Conservation (phyloP, 2,888 invertebrate species). For the Dynastes tityus region DNA sequence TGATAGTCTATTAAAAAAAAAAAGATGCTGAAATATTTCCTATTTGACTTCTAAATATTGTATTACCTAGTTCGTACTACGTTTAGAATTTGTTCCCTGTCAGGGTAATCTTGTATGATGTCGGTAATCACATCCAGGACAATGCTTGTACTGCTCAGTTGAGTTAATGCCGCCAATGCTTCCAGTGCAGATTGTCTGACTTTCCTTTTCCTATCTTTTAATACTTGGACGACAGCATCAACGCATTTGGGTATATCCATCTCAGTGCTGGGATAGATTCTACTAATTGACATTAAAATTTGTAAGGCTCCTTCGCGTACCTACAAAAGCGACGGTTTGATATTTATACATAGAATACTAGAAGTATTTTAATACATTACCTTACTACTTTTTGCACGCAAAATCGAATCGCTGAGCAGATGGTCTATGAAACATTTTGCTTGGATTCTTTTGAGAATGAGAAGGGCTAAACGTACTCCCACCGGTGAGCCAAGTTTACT, state of each 20-base stretch:
- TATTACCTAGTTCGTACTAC: conserved; percentile 80
- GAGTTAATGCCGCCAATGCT: conserved; percentile 84
- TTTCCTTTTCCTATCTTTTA: conserved; percentile 78
- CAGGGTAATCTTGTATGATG: conserved; percentile 72
- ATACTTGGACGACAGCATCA: conserved; percentile 64
- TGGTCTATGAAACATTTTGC: conserved; percentile 65
- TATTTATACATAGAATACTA: neutral
- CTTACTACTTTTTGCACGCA: conserved; percentile 62
- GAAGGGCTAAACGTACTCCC: conserved; percentile 71
- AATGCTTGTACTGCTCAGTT: conserved; percentile 77
- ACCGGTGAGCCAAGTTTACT: conserved; percentile 71
- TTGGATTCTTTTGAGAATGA: conserved; percentile 72
- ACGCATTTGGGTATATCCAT: conserved; percentile 69
- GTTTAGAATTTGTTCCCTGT: conserved; percentile 77
- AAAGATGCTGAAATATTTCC: neutral
- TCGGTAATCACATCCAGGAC: conserved; percentile 78
- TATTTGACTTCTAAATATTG: neutral
- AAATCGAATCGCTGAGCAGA: conserved; percentile 57
- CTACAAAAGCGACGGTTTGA: conserved; percentile 56
- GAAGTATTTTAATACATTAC: conserved; percentile 51
- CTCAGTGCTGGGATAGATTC: conserved; percentile 86
- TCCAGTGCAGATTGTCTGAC: conserved; percentile 87
- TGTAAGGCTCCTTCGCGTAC: conserved; percentile 84
- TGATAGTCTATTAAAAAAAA: conserved; percentile 71
- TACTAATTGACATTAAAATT: conserved; percentile 82